Evolutionary conservation across 2,888 invertebrate genomes (phyloP).

Genomic region (Anoplius nigerrimus): DNA sequence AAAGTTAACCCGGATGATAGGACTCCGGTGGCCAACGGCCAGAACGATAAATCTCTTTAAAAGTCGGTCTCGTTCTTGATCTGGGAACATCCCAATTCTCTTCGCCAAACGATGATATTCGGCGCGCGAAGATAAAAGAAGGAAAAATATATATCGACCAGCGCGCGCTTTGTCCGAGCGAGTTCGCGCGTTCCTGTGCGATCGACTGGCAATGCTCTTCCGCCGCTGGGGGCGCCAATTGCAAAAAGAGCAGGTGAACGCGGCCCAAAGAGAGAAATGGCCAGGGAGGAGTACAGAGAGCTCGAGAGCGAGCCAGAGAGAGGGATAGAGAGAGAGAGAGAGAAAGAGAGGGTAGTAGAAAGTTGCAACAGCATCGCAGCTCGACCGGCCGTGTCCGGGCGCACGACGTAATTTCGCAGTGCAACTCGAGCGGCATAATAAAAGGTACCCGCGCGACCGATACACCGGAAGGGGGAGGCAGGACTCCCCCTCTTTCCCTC

Average conservation of each 20-base stretch:
- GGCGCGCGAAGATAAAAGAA: slow-evolving; percentile 4
- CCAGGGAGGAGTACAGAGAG: too few species aligned
- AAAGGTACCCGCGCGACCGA: slow-evolving; percentile 39
- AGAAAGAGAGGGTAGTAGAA: too few species aligned
- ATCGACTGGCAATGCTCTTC: slow-evolving; percentile 8
- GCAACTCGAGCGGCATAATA: slow-evolving; percentile 45
- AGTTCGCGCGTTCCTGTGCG: neutral
- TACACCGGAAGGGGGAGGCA: slow-evolving; percentile 7
- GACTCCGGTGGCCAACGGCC: too few species aligned
- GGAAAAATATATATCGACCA: neutral
- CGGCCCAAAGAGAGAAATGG: too few species aligned
- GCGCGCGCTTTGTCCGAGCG: slow-evolving; percentile 1
- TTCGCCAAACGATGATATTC: too few species aligned
- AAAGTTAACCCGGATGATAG: too few species aligned
- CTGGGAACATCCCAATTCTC: too few species aligned
- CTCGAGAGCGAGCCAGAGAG: neutral
- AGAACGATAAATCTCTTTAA: too few species aligned
- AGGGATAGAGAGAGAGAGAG: too few species aligned
- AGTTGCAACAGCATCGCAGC: neutral
- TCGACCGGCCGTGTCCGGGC: neutral
- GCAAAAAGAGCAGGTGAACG: neutral
- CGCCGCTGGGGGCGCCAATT: slow-evolving; percentile 3
- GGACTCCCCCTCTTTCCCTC: neutral
- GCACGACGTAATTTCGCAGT: slow-evolving; percentile 39
- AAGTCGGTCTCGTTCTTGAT: too few species aligned